A percentile compares a stretch with the other conserved stretches of the same genome.
These are phyloP conservation scores for Stomorhina lunata DNA, from an alignment of 2,888 invertebrate species.

Conservation along the genomic window DNA sequence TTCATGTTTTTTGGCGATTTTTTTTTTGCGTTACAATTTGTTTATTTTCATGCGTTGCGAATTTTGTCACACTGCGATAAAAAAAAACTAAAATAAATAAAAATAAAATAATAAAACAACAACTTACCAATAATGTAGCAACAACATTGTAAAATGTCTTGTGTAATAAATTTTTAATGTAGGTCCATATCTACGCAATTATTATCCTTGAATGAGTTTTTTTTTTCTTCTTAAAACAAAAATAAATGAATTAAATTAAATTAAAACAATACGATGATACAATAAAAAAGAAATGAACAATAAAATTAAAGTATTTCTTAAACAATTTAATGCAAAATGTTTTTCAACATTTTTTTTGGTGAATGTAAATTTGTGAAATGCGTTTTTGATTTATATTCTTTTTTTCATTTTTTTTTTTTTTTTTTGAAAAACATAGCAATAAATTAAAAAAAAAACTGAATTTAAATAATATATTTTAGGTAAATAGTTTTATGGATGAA, in stretches of 20 bases:
- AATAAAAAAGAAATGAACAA: conserved; percentile 49
- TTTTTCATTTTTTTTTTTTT: neutral
- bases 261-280: neutral
- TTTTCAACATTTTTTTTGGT: conserved; percentile 17
- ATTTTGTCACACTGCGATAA: conserved; percentile 18
- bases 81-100: no score
- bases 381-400: no score
- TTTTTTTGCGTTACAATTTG: conserved; percentile 42
- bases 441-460: neutral
- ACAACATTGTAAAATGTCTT: conserved; percentile 27
- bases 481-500: no score
- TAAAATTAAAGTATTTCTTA: conserved; percentile 56
- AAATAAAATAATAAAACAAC: neutral
- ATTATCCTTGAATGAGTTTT: conserved; percentile 75
- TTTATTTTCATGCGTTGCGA: conserved; percentile 39
- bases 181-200: conserved; percentile 79
- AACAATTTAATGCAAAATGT: conserved; percentile 43
- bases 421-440: neutral
- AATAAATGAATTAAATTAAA: conserved; percentile 38
- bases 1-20: conserved; percentile 7
- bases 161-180: conserved; percentile 76
- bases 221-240: conserved; percentile 29
- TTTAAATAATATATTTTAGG: no score
- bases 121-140: conserved; percentile 15
- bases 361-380: conserved; percentile 18